Evolutionary conservation across 2,797 vertebrate genomes (phyloP).

Genomic region (Myotis vivesi): DNA sequence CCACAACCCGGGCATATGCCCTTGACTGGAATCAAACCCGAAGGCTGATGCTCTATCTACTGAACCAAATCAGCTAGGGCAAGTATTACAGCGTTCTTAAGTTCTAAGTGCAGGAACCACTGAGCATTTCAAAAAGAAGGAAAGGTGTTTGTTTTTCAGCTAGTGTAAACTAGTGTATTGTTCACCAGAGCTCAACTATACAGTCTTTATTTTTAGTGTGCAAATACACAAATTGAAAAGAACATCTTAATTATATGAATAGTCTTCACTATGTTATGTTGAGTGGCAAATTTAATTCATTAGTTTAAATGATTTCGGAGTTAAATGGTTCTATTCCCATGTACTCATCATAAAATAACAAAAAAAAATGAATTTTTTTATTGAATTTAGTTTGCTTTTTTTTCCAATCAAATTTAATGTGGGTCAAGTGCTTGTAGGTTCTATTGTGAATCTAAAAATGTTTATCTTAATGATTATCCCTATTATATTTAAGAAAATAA

Average conservation of each 20-base stretch:
- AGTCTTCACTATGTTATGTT: background rate
- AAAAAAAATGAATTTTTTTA: conserved; percentile 1
- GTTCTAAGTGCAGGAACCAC: background rate
- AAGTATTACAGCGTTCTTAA: background rate
- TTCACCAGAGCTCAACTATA: background rate
- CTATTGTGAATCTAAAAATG: conserved; percentile 28
- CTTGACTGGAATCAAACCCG: too few species aligned
- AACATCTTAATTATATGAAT: conserved; percentile 38
- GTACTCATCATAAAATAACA: conserved; percentile 14
- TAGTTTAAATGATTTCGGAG: conserved; percentile 28
- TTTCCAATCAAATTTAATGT: background rate
- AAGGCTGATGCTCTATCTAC: too few species aligned
- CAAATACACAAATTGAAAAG: conserved; percentile 35
- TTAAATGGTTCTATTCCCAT: conserved; percentile 41
- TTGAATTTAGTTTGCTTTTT: conserved; percentile 34
- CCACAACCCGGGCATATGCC: too few species aligned
- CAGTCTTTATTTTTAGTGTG: conserved; percentile 12
- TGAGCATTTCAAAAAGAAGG: background rate
- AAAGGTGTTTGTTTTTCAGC: background rate
- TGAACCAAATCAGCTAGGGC: too few species aligned
- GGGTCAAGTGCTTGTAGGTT: background rate
- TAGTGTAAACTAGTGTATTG: background rate
- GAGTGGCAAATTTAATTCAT: conserved; percentile 35
- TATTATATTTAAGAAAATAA: conserved; percentile 30
- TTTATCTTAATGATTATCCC: background rate